Percentiles rank a stretch among this genome's conserved stretches.
Evolutionary conservation across 2,797 vertebrate species (phyloP).

Genomic region (Anniella stebbinsi): DNA sequence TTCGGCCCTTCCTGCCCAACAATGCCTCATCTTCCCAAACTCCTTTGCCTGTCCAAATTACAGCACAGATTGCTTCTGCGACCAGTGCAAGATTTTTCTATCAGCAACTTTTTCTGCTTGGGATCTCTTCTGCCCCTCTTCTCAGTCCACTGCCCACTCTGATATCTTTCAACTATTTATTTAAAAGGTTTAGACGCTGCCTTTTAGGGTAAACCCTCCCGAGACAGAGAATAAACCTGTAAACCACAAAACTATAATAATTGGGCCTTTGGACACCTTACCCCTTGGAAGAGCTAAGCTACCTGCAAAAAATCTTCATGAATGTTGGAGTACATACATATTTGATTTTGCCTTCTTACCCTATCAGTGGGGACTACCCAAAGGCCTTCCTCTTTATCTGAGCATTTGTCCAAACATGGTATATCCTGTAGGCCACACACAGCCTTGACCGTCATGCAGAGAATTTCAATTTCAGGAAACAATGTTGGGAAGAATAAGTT

Average conservation of each 20-base stretch:
- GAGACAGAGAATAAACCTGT: background rate
- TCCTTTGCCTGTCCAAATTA: background rate
- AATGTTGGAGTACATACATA: background rate
- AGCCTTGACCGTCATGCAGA: background rate
- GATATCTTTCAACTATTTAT: background rate
- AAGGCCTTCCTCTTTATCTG: background rate
- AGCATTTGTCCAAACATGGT: background rate
- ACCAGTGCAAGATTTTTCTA: no score
- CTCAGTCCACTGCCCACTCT: background rate
- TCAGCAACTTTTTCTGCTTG: background rate
- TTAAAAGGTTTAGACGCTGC: background rate
- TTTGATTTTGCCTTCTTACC: background rate
- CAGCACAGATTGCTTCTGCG: background rate
- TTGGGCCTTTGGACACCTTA: background rate
- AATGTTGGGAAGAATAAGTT: background rate
- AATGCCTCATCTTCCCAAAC: background rate
- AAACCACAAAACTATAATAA: no score
- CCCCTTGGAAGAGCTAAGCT: background rate
- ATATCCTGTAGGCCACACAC: background rate
- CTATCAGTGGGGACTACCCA: background rate
- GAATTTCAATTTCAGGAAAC: background rate
- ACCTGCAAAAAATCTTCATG: no score
- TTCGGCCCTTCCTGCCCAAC: background rate
- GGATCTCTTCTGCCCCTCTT: background rate
- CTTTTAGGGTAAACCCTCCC: background rate